These are phyloP conservation scores for Heliconius congener DNA, from an alignment of 1,140 invertebrate species.

Conservation along the genomic window DNA sequence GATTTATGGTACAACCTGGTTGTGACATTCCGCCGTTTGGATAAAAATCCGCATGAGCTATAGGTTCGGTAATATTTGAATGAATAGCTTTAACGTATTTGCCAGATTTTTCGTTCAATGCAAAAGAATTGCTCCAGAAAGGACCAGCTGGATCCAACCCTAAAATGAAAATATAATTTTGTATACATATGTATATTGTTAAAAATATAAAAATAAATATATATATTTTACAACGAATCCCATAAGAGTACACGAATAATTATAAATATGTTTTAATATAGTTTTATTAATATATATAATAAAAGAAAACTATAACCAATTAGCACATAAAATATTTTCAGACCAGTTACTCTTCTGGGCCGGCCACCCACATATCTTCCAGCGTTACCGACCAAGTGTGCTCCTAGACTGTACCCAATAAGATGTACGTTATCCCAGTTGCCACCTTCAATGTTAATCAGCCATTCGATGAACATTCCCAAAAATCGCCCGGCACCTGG, in stretches of 20 bases:
- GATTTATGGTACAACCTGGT: slow-evolving; percentile 83
- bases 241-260: too few relatives aligned
- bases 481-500: slow-evolving; percentile 76
- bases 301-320: too few relatives aligned
- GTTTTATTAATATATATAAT: too few relatives aligned
- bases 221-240: too few relatives aligned
- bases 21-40: slow-evolving; percentile 83
- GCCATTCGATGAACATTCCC: slow-evolving; percentile 80
- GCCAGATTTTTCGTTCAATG: slow-evolving; percentile 77
- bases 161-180: slow-evolving; percentile 37
- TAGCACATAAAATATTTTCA: neutral
- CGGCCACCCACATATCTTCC: slow-evolving; percentile 51
- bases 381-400: slow-evolving; percentile 62
- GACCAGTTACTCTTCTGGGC: slow-evolving; percentile 56
- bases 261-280: too few relatives aligned
- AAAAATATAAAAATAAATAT: too few relatives aligned
- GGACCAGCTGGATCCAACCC: slow-evolving; percentile 86
- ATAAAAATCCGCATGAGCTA: slow-evolving; percentile 82
- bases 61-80: slow-evolving; percentile 75
- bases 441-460: slow-evolving; percentile 61
- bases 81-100: slow-evolving; percentile 84
- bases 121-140: slow-evolving; percentile 67
- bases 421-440: slow-evolving; percentile 60
- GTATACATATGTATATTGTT: neutral
- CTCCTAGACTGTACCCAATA: slow-evolving; percentile 57